A percentile compares a stretch with the other conserved stretches of the same genome.
phyloP scores from a whole-genome alignment of 1,140 invertebrate species.

The Trissolcus basalis region DNA sequence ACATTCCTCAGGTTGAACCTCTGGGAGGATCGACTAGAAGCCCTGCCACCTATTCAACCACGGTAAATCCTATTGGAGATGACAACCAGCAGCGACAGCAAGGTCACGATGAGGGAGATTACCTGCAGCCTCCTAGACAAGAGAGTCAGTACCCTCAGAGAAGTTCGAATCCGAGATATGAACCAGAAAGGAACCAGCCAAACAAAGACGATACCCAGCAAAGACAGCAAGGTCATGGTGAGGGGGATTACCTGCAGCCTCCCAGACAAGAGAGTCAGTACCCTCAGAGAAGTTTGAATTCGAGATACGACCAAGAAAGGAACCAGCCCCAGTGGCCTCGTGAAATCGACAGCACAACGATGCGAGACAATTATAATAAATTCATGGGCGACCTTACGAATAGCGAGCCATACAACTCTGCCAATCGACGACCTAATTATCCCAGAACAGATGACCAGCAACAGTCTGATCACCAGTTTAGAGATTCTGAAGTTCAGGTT shows the following conservation, averaged over 20 bases:
- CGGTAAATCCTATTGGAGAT: not conserved
- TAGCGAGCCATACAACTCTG: not conserved
- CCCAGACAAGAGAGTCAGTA: constrained; percentile 1
- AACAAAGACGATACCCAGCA: constrained; percentile 33
- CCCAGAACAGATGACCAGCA: no score
- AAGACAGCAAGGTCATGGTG: constrained; percentile 4
- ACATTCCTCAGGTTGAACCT: not conserved
- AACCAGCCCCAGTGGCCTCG: constrained; percentile 16
- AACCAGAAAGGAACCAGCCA: constrained; percentile 5
- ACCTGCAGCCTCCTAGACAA: constrained; percentile 8
- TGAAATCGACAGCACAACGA: constrained; percentile 3
- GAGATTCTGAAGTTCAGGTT: not conserved
- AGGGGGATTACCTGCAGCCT: constrained; percentile 9
- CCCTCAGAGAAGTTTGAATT: not conserved
- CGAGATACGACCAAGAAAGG: constrained; percentile 7
- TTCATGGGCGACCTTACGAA: constrained; percentile 15
- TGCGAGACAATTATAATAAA: constrained; percentile 12
- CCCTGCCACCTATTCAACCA: not conserved
- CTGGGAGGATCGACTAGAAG: not conserved
- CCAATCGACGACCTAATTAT: not conserved
- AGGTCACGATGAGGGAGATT: constrained; percentile 5
- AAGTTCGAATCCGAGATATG: not conserved
- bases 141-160: not conserved
- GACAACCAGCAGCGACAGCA: constrained; percentile 23
- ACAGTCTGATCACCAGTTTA: not conserved